phyloP scores from a whole-genome alignment of 2,113 vertebrate species.

The Rallus limicola region DNA sequence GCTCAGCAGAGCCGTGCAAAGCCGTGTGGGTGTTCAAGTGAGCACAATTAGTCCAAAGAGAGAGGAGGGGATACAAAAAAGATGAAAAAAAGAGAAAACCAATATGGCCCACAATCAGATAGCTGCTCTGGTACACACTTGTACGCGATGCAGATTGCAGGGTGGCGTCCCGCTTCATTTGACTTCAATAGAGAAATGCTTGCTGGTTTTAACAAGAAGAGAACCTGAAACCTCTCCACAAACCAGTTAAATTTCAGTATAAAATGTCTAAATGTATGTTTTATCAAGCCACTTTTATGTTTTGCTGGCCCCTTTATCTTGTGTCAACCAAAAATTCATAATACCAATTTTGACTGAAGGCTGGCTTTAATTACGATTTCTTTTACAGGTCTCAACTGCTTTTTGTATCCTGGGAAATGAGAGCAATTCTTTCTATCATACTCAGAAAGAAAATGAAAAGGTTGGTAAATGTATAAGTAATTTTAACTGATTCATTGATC shows the following conservation, averaged over 20 bases:
- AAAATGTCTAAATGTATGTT: conserved; percentile 54
- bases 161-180: neutral
- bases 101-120: neutral
- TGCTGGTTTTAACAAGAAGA: conserved; percentile 9
- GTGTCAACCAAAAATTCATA: conserved; percentile 68
- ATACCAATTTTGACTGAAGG: conserved; percentile 42
- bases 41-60: neutral
- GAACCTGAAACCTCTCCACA: neutral
- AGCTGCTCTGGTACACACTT: neutral
- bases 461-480: conserved; percentile 72
- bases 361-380: conserved; percentile 68
- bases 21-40: neutral
- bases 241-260: conserved; percentile 40
- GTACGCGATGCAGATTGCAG: neutral
- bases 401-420: conserved; percentile 56
- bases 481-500: conserved; percentile 79
- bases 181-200: neutral
- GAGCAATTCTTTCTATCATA: conserved; percentile 55
- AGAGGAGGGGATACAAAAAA: neutral
- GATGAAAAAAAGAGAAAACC: neutral
- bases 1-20: neutral
- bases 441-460: conserved; percentile 75
- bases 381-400: conserved; percentile 66
- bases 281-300: conserved; percentile 71
- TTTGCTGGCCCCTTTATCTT: conserved; percentile 54